phyloP scores from a whole-genome alignment of 2,797 vertebrate genomes.

The Liparis tanakae region DNA sequence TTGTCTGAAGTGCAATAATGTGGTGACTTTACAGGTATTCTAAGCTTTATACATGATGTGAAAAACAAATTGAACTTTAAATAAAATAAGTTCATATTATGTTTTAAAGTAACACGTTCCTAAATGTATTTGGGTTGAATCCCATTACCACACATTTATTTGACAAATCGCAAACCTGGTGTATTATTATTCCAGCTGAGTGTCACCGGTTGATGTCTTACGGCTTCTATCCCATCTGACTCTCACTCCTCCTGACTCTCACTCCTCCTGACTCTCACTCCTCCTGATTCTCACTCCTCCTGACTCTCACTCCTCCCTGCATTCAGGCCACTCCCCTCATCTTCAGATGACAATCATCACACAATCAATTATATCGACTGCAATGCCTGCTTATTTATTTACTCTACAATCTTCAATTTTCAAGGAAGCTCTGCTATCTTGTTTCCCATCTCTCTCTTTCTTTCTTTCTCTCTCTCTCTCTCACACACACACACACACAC shows the following conservation, averaged over 20 bases:
- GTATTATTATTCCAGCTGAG: not conserved
- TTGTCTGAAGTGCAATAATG: not conserved
- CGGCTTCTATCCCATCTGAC: not conserved
- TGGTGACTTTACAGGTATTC: not conserved
- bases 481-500: not conserved
- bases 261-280: not conserved
- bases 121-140: not conserved
- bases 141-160: not conserved
- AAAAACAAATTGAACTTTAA: not conserved
- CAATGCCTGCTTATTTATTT: slow-evolving; percentile 35
- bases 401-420: slow-evolving; percentile 26
- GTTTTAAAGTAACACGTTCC: not conserved
- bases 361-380: slow-evolving; percentile 34
- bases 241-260: not conserved
- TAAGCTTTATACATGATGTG: not conserved
- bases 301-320: not conserved
- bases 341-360: slow-evolving; percentile 29
- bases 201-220: not conserved
- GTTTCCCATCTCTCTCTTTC: not conserved
- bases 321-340: slow-evolving; percentile 1
- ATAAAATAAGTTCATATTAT: not conserved
- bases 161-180: not conserved
- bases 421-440: slow-evolving; percentile 6
- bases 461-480: not conserved
- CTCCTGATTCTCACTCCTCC: no score